These are phyloP conservation scores for Oreamnos americanus DNA, from an alignment of 2,113 vertebrate genomes.

Conservation along the genomic window DNA sequence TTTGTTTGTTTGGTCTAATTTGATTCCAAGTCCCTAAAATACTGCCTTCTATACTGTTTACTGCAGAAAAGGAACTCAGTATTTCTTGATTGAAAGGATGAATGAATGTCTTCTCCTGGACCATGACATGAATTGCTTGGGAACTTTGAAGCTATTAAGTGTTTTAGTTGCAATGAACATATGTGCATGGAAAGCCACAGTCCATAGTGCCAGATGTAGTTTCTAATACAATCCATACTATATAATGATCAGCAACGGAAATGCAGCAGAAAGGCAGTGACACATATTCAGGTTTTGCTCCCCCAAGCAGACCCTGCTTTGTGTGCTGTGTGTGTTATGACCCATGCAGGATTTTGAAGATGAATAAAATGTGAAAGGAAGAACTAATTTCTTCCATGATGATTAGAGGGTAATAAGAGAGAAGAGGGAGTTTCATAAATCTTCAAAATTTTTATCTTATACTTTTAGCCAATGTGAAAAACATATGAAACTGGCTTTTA, in stretches of 20 bases:
- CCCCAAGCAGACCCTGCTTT: neutral
- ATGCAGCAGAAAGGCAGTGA: neutral
- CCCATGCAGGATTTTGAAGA: neutral
- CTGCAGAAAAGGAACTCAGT: neutral
- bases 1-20: neutral
- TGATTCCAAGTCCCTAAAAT: neutral
- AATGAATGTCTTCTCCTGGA: constrained; percentile 49
- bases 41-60: neutral
- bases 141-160: constrained; percentile 35
- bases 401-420: neutral
- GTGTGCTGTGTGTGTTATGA: neutral
- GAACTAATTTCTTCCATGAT: neutral
- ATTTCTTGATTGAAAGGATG: neutral
- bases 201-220: constrained; percentile 60
- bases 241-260: neutral
- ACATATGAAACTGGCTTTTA: neutral
- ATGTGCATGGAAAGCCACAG: neutral
- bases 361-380: neutral
- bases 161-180: constrained; percentile 37
- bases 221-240: constrained; percentile 38
- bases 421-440: neutral
- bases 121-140: constrained; percentile 42
- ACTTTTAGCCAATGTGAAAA: neutral
- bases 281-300: neutral
- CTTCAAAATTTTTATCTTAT: neutral